Evolutionary conservation across 2,888 invertebrate genomes (phyloP).

Genomic region (Leucoptera coffeella): DNA sequence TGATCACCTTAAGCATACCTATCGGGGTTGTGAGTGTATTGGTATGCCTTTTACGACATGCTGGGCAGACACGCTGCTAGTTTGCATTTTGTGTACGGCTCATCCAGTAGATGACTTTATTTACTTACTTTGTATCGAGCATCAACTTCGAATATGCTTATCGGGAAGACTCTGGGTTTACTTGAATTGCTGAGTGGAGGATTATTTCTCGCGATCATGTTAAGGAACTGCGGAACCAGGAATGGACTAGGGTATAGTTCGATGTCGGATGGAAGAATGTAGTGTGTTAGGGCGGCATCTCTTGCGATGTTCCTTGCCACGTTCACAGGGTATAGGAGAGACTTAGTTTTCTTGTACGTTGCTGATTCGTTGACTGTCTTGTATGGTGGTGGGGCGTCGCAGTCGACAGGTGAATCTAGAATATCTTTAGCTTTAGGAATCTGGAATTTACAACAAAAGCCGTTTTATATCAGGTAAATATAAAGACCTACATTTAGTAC

Average conservation of each 20-base stretch:
- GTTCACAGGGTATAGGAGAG: constrained; percentile 83
- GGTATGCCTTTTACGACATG: too few relatives aligned
- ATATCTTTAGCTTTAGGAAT: constrained; percentile 62
- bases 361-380: constrained; percentile 56
- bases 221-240: constrained; percentile 72
- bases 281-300: constrained; percentile 75
- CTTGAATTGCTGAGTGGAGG: constrained; percentile 54
- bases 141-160: constrained; percentile 86
- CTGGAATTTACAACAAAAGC: too few relatives aligned
- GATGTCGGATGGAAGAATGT: constrained; percentile 80
- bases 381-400: constrained; percentile 65
- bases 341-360: constrained; percentile 74
- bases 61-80: too few relatives aligned
- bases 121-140: constrained; percentile 29
- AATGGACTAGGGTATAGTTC: constrained; percentile 86
- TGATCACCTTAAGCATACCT: too few relatives aligned
- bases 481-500: too few relatives aligned
- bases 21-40: too few relatives aligned
- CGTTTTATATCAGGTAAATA: too few relatives aligned
- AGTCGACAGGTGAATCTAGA: constrained; percentile 61
- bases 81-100: too few relatives aligned
- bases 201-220: constrained; percentile 72
- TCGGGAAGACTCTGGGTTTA: constrained; percentile 70
- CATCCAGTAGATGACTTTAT: too few relatives aligned
- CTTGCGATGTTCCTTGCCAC: constrained; percentile 86